Conservation (phyloP, 2,888 invertebrate species). For the Volucella inanis region DNA sequence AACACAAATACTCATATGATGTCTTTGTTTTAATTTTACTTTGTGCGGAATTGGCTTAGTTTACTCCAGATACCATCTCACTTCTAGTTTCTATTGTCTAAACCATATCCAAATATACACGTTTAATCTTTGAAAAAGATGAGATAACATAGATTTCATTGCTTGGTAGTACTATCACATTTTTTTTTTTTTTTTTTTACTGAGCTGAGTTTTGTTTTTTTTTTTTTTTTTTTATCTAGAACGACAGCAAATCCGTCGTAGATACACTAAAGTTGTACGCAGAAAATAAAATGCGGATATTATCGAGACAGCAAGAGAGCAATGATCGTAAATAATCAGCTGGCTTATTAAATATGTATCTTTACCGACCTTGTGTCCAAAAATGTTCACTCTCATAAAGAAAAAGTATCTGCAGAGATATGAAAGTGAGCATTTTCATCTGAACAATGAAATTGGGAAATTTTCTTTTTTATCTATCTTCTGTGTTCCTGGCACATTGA, state of each 20-base stretch:
- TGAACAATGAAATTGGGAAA: background rate
- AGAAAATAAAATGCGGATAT: background rate
- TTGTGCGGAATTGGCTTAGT: too few relatives aligned
- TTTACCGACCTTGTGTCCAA: conserved; percentile 12
- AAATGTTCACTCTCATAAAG: too few relatives aligned
- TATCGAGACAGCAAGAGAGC: background rate
- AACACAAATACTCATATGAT: too few relatives aligned
- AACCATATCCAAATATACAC: too few relatives aligned
- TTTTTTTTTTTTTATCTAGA: too few relatives aligned
- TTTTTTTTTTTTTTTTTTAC: background rate
- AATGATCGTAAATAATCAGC: conserved; percentile 10
- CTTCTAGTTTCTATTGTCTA: too few relatives aligned
- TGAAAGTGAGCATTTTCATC: background rate
- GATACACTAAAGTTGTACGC: background rate
- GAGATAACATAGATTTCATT: background rate
- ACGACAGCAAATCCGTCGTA: background rate
- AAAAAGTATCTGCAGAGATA: too few relatives aligned
- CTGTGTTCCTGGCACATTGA: conserved; percentile 47
- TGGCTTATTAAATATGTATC: background rate
- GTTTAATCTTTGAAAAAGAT: too few relatives aligned
- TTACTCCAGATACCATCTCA: too few relatives aligned
- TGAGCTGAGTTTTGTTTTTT: too few relatives aligned
- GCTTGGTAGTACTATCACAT: background rate
- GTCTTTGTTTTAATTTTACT: too few relatives aligned
- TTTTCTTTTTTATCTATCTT: conserved; percentile 7